Percentiles rank a stretch among this genome's conserved stretches.
Evolutionary conservation across 2,888 invertebrate species (phyloP).

Genomic region (Cheilosia vulpina): DNA sequence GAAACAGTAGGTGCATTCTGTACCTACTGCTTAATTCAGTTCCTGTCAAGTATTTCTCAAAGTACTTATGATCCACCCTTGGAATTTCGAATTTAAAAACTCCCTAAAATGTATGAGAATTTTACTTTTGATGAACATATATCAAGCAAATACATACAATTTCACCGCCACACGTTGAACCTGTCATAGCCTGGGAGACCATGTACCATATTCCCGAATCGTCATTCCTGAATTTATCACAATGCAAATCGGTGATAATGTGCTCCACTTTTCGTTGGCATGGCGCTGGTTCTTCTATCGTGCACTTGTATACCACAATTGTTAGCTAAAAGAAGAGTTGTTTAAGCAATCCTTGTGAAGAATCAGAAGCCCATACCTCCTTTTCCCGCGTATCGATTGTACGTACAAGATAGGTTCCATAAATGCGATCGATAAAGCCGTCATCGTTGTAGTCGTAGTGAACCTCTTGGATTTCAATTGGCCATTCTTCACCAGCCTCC

Average conservation of each 20-base stretch:
- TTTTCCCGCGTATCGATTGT: slow-evolving; percentile 62
- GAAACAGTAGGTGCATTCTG: slow-evolving; percentile 57
- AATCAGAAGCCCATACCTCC: slow-evolving; percentile 36
- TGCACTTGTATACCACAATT: slow-evolving; percentile 62
- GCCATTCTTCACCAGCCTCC: slow-evolving; percentile 34
- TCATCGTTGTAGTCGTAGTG: slow-evolving; percentile 57
- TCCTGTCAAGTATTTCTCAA: slow-evolving; percentile 58
- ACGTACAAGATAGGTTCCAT: slow-evolving; percentile 67
- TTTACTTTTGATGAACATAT: neutral
- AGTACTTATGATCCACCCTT: slow-evolving; percentile 47
- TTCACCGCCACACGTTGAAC: slow-evolving; percentile 76
- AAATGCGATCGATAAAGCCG: slow-evolving; percentile 66
- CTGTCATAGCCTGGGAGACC: slow-evolving; percentile 69
- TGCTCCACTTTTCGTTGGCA: slow-evolving; percentile 56
- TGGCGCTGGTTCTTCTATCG: slow-evolving; percentile 22
- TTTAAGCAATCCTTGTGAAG: neutral
- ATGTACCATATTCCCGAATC: slow-evolving; percentile 74
- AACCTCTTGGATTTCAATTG: slow-evolving; percentile 61
- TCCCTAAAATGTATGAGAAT: slow-evolving; percentile 26
- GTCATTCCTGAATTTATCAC: slow-evolving; percentile 67
- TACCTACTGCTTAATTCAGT: slow-evolving; percentile 53
- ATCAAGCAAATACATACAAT: slow-evolving; percentile 46
- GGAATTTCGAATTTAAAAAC: slow-evolving; percentile 63
- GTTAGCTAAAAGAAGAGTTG: slow-evolving; percentile 35
- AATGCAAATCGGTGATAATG: slow-evolving; percentile 61